These are phyloP conservation scores for Nomada fucata DNA, from an alignment of 2,888 invertebrate species.

Conservation along the genomic window DNA sequence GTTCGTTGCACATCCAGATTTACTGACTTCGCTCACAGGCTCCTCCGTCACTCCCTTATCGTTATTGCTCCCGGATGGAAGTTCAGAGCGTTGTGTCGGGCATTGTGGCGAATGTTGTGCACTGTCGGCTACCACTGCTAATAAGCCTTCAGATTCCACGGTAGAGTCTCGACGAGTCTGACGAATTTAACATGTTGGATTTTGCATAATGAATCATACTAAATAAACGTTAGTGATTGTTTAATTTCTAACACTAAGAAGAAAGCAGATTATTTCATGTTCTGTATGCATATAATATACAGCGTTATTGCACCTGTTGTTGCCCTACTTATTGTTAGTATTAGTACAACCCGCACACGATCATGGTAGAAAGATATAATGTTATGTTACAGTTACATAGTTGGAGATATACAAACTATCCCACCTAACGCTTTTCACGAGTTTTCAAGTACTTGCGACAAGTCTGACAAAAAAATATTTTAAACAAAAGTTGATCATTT, in stretches of 20 bases:
- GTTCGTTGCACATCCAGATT: slow-evolving; percentile 52
- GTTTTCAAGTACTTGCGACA: too few relatives aligned
- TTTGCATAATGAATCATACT: slow-evolving; percentile 74
- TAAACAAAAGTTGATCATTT: too few relatives aligned
- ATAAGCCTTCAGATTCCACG: slow-evolving; percentile 72
- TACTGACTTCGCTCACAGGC: slow-evolving; percentile 55
- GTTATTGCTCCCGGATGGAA: slow-evolving; percentile 62
- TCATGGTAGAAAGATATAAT: not conserved
- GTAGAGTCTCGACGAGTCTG: slow-evolving; percentile 76
- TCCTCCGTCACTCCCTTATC: slow-evolving; percentile 73
- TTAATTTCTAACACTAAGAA: slow-evolving; percentile 57
- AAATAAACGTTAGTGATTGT: slow-evolving; percentile 35
- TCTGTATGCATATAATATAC: slow-evolving; percentile 29
- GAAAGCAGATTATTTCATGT: slow-evolving; percentile 41
- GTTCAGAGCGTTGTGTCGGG: slow-evolving; percentile 45
- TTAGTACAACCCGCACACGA: not conserved
- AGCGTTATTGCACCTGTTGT: slow-evolving; percentile 14
- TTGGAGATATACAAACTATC: too few relatives aligned
- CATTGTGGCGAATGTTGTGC: slow-evolving; percentile 69
- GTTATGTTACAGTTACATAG: slow-evolving; percentile 2
- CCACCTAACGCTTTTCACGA: too few relatives aligned
- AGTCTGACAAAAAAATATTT: too few relatives aligned
- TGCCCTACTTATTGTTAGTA: slow-evolving; percentile 1
- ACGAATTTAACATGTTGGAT: slow-evolving; percentile 75
- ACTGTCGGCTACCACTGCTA: slow-evolving; percentile 71